These are phyloP conservation scores for Melolontha melolontha DNA, from an alignment of 2,888 invertebrate genomes.

Conservation along the genomic window DNA sequence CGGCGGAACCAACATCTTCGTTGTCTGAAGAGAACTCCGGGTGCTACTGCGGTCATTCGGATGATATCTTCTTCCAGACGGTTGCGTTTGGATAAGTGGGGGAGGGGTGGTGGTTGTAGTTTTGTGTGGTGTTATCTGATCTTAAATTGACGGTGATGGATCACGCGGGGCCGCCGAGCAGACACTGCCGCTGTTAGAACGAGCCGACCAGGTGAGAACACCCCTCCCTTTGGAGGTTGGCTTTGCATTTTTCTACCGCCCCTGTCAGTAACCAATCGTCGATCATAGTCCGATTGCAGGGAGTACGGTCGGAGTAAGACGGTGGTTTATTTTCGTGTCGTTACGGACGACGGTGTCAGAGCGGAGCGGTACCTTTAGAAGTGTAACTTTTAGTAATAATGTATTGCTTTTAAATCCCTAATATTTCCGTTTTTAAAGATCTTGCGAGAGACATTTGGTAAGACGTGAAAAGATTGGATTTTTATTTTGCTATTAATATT, in stretches of 20 bases:
- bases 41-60: slow-evolving; percentile 55
- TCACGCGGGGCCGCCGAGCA: slow-evolving; percentile 56
- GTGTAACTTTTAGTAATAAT: background rate
- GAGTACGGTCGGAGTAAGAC: slow-evolving; percentile 18
- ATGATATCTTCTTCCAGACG: slow-evolving; percentile 53
- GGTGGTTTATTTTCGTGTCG: slow-evolving; percentile 32
- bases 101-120: slow-evolving; percentile 49
- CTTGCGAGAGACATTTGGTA: background rate
- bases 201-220: slow-evolving; percentile 48
- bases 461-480: too few species aligned
- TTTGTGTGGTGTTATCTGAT: slow-evolving; percentile 50
- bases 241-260: slow-evolving; percentile 54
- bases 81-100: slow-evolving; percentile 38
- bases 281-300: slow-evolving; percentile 46
- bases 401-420: background rate
- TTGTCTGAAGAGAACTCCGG: slow-evolving; percentile 49
- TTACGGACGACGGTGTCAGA: slow-evolving; percentile 1
- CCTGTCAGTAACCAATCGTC: slow-evolving; percentile 51
- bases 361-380: slow-evolving; percentile 3
- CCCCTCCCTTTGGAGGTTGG: slow-evolving; percentile 56
- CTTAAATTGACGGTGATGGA: slow-evolving; percentile 57
- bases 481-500: too few species aligned
- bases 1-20: slow-evolving; percentile 88
- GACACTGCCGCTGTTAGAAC: slow-evolving; percentile 55
- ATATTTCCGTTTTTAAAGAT: background rate